These are phyloP conservation scores for Theretra japonica DNA, from an alignment of 2,888 invertebrate species.

Conservation along the genomic window DNA sequence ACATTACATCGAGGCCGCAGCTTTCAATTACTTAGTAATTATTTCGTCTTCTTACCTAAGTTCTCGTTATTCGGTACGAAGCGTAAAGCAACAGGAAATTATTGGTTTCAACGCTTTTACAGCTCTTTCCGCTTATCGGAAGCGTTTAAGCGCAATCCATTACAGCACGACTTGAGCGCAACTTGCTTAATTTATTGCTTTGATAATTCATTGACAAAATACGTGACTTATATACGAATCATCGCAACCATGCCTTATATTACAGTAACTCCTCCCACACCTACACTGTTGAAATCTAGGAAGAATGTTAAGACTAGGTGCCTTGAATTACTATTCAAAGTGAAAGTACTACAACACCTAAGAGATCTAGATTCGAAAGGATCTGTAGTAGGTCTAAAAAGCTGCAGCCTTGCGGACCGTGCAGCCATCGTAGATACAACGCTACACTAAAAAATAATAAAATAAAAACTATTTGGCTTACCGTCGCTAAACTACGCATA, in stretches of 20 bases:
- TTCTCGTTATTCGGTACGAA: constrained; percentile 71
- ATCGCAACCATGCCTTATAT: constrained; percentile 50
- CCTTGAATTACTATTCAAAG: constrained; percentile 31
- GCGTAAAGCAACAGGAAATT: constrained; percentile 59
- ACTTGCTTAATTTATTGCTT: constrained; percentile 15
- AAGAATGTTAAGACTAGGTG: constrained; percentile 45
- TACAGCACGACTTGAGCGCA: constrained; percentile 23
- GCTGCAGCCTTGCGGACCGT: constrained; percentile 75
- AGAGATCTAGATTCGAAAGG: constrained; percentile 59
- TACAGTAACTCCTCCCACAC: constrained; percentile 50
- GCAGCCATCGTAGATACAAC: constrained; percentile 57
- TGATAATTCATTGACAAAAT: constrained; percentile 28
- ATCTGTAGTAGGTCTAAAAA: constrained; percentile 61
- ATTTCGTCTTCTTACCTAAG: constrained; percentile 79
- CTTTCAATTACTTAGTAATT: constrained; percentile 82
- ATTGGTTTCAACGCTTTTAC: constrained; percentile 1
- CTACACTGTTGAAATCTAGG: constrained; percentile 59
- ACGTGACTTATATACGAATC: constrained; percentile 35
- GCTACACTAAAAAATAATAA: constrained; percentile 62
- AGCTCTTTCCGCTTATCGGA: constrained; percentile 18
- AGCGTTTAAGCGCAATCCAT: constrained; percentile 28
- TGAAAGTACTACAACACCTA: constrained; percentile 59
- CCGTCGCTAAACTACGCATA: constrained; percentile 60
- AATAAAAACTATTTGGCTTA: constrained; percentile 68
- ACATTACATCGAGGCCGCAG: constrained; percentile 85